Percentiles rank a stretch among this genome's conserved stretches.
Conservation (phyloP, 2,113 vertebrate genomes). For the Aegotheles bennettii region DNA sequence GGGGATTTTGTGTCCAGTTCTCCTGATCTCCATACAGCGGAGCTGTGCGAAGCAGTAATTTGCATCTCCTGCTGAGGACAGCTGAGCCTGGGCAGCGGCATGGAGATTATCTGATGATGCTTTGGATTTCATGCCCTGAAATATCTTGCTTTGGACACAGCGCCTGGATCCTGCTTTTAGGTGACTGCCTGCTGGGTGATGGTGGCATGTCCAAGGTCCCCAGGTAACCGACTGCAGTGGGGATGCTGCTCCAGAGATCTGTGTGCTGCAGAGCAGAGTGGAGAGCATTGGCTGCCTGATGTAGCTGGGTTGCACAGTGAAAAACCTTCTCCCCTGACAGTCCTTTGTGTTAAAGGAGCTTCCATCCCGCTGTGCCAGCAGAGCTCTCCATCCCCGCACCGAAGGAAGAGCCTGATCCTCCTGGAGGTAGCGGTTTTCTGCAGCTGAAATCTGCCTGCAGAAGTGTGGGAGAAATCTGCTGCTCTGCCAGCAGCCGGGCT, state of each 20-base stretch:
- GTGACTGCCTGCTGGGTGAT: neutral
- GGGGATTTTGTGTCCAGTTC: neutral
- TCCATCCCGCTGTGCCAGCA: neutral
- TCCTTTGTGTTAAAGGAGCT: neutral
- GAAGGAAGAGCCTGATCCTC: neutral
- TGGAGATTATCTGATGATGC: neutral
- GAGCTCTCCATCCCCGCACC: neutral
- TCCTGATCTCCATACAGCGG: neutral
- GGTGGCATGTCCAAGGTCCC: neutral
- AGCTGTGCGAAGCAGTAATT: neutral
- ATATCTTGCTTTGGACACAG: neutral
- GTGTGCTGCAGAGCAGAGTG: neutral
- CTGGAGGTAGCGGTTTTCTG: neutral
- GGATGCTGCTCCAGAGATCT: neutral
- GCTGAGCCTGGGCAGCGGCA: neutral
- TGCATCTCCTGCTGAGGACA: neutral
- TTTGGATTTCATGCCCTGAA: conserved; percentile 1
- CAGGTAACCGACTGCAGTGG: rapidly evolving
- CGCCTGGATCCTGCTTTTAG: neutral
- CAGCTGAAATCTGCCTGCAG: neutral
- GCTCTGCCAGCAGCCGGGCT: neutral
- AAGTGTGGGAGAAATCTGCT: neutral
- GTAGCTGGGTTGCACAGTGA: neutral
- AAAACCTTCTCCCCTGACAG: neutral
- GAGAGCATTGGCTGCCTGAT: neutral